Percentiles rank a stretch among this genome's conserved stretches.
Evolutionary conservation across 2,888 invertebrate species (phyloP).

Genomic region (Xylota sylvarum): DNA sequence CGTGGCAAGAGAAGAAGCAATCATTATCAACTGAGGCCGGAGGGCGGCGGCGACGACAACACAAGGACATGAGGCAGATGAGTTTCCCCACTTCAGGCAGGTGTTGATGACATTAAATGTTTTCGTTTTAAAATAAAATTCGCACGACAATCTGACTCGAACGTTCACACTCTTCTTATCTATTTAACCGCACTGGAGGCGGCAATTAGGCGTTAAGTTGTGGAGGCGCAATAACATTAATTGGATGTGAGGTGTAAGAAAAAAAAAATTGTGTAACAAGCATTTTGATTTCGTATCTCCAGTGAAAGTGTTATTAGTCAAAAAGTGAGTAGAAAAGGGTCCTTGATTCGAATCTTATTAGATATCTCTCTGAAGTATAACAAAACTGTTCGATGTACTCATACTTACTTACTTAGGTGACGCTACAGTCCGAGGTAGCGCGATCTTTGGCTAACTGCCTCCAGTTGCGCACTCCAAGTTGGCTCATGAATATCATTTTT

Average conservation of each 20-base stretch:
- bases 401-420: no score
- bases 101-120: conserved; percentile 69
- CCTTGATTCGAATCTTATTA: no score
- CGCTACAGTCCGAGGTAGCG: no score
- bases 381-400: no score
- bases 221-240: conserved; percentile 51
- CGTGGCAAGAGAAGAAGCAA: conserved; percentile 31
- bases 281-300: conserved; percentile 4
- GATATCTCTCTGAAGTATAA: no score
- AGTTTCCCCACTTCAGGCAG: conserved; percentile 47
- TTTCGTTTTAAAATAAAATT: conserved; percentile 57
- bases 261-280: conserved; percentile 5
- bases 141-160: conserved; percentile 64
- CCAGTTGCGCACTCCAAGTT: no score
- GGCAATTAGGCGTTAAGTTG: conserved; percentile 66
- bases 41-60: background rate
- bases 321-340: background rate
- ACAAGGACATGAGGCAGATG: conserved; percentile 35
- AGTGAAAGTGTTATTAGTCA: background rate
- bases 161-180: conserved; percentile 72
- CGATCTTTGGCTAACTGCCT: no score
- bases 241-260: conserved; percentile 49
- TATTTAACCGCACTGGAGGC: conserved; percentile 51
- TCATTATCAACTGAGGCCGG: conserved; percentile 57
- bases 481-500: no score